Base-by-base conservation (phyloP, 2,888 invertebrate species). In the Hemithea aestivaria region DNA sequence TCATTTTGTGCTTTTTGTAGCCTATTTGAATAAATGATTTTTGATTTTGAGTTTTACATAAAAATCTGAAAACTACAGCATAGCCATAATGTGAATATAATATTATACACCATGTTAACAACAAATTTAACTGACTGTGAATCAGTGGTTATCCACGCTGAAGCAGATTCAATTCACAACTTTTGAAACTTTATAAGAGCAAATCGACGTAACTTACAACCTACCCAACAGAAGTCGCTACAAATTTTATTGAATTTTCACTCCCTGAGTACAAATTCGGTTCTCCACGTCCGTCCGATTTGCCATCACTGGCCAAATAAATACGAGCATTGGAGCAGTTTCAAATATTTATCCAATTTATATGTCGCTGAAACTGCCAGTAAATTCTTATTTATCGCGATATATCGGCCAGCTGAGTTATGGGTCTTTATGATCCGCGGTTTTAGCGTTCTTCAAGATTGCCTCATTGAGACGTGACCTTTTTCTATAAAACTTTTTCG, bases 281-380 rank as follows among this genome's bases (percentile, higher is more conserved):
- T 40, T 48, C 44, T 45, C 42, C 48, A 37, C 46, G 41, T 48
- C 40, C 42, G 40, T 39, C 38, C 43, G 45, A 51, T 45, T 37
- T 40, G 40, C 38, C 36, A 44, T 44, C 35, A 35, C 27, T 30
- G 48, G 45, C 39, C 50, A 50, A 53, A 53, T 53, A 53, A 53
- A 53, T 50, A 50, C 48, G 45, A 38, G 37, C 43, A 48, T 48
- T 49, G 45, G 34, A 40, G 31, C 35, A 44, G 46, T 46, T 48
- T 63, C 65, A 68, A 76, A 76, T 75, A 76, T 73, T 69, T 63
- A 74, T 71, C 71, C 72, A 72, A 74, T 79, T 74, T 66, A 55
- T 55, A 55, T 54, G 51, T 52, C 47, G 51, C 52, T 52, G 55
- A 55, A 49, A 48, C 45, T 46, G 52, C 36, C 52, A 51, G 51